These are phyloP conservation scores for Peromyscus melanophrys DNA, from an alignment of 2,797 vertebrate genomes.

Conservation along the genomic window DNA sequence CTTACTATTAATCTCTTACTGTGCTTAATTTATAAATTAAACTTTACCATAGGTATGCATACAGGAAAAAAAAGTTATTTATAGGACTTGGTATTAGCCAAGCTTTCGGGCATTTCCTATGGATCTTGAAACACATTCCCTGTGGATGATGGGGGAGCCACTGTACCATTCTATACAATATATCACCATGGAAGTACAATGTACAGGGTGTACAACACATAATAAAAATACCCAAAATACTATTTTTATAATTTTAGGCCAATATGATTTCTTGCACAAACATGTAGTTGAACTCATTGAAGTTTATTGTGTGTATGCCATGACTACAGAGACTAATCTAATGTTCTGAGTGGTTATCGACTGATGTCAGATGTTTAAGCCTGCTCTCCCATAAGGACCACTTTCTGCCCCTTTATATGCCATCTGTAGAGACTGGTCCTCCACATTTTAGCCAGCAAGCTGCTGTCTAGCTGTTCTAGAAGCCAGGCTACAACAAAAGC, in stretches of 20 bases:
- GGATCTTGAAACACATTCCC: background rate
- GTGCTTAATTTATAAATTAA: slow-evolving; percentile 41
- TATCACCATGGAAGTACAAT: background rate
- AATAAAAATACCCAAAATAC: slow-evolving; percentile 46
- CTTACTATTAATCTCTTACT: background rate
- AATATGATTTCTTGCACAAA: background rate
- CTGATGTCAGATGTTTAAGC: background rate
- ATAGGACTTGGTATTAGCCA: background rate
- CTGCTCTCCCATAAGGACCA: background rate
- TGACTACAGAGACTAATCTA: background rate
- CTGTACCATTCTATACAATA: background rate
- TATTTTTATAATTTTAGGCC: slow-evolving; percentile 29
- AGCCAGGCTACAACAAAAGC: background rate
- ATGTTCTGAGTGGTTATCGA: background rate
- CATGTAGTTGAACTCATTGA: slow-evolving; percentile 29
- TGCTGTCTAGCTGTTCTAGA: background rate
- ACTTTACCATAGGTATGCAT: background rate
- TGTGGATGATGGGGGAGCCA: background rate
- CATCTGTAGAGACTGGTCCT: background rate
- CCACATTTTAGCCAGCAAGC: background rate
- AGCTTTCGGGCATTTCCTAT: background rate
- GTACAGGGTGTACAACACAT: background rate
- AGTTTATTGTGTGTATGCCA: background rate
- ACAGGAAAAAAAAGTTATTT: background rate
- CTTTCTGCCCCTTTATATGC: slow-evolving; percentile 28